Conservation (phyloP, 2,888 invertebrate genomes). For the Cantharis nigra region DNA sequence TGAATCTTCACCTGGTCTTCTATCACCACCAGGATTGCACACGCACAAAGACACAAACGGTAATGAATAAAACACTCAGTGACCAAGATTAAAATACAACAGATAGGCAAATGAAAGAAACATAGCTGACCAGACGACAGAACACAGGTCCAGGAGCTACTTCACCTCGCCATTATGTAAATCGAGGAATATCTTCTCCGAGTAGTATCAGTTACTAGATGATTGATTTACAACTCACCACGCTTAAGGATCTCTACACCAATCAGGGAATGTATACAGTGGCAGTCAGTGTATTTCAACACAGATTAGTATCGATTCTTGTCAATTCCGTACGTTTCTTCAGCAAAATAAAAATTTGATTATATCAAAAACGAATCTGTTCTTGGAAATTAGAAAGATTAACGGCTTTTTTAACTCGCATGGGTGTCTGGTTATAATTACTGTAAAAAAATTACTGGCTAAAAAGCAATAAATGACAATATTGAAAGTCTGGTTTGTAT, state of each 20-base stretch:
- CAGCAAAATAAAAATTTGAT: slow-evolving; percentile 11
- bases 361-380: slow-evolving; percentile 4
- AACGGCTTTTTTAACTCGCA: not conserved
- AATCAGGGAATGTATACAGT: slow-evolving; percentile 39
- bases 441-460: not conserved
- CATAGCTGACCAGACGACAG: slow-evolving; percentile 36
- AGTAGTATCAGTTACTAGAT: slow-evolving; percentile 44
- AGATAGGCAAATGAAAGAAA: slow-evolving; percentile 42
- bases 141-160: slow-evolving; percentile 38
- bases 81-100: slow-evolving; percentile 31
- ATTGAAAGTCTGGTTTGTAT: slow-evolving; percentile 8
- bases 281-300: slow-evolving; percentile 41
- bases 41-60: slow-evolving; percentile 21
- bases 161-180: slow-evolving; percentile 45
- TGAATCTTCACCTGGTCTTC: slow-evolving; percentile 19
- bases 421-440: not conserved
- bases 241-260: slow-evolving; percentile 29
- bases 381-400: not conserved
- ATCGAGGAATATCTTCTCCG: slow-evolving; percentile 41
- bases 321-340: slow-evolving; percentile 32
- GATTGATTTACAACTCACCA: slow-evolving; percentile 46
- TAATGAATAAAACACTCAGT: slow-evolving; percentile 28
- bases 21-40: slow-evolving; percentile 21
- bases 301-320: slow-evolving; percentile 35
- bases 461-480: not conserved